phyloP scores from a whole-genome alignment of 2,797 vertebrate genomes.

The Phataginus tricuspis region DNA sequence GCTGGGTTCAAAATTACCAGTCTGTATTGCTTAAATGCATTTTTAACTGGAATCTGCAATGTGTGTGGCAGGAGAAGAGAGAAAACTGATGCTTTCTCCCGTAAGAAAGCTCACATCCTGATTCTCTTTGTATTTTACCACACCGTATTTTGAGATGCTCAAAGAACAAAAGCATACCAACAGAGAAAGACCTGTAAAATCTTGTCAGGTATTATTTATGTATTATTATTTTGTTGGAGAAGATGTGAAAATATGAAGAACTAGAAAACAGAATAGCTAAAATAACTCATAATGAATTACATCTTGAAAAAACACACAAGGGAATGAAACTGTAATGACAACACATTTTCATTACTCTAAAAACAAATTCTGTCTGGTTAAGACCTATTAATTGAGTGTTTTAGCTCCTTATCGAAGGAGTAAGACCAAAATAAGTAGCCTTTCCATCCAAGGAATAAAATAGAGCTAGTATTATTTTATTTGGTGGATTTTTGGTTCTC shows the following conservation, averaged over 20 bases:
- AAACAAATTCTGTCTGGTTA: slow-evolving; percentile 86
- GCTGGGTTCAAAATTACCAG: slow-evolving; percentile 67
- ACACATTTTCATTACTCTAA: slow-evolving; percentile 86
- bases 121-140: slow-evolving; percentile 83
- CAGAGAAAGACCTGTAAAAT: slow-evolving; percentile 78
- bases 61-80: slow-evolving; percentile 73
- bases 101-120: slow-evolving; percentile 76
- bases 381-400: slow-evolving; percentile 86
- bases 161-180: slow-evolving; percentile 83
- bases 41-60: slow-evolving; percentile 77
- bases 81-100: slow-evolving; percentile 83
- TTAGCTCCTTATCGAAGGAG: slow-evolving; percentile 84
- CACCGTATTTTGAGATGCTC: slow-evolving; percentile 75
- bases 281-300: slow-evolving; percentile 85
- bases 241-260: slow-evolving; percentile 85
- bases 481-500: slow-evolving; percentile 24
- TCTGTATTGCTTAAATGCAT: slow-evolving; percentile 77
- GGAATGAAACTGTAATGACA: slow-evolving; percentile 86
- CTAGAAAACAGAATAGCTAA: slow-evolving; percentile 84
- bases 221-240: slow-evolving; percentile 86
- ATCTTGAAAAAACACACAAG: slow-evolving; percentile 82
- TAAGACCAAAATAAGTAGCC: slow-evolving; percentile 83
- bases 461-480: slow-evolving; percentile 78
- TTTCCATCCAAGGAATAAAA: slow-evolving; percentile 82
- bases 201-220: slow-evolving; percentile 86